Conservation (phyloP, 2,113 vertebrate species). For the Barnardius zonarius region DNA sequence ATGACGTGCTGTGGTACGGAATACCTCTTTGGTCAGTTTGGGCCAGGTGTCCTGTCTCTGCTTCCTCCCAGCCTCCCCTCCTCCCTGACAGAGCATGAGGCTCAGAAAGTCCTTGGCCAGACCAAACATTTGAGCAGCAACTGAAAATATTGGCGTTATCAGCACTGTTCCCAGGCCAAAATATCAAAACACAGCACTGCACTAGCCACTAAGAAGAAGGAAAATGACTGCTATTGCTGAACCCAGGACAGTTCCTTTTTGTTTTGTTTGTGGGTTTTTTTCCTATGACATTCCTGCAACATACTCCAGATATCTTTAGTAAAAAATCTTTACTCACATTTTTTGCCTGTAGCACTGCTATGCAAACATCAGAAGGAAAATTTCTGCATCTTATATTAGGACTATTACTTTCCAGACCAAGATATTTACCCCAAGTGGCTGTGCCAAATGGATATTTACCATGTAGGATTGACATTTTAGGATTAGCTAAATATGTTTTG, state of each 20-base stretch:
- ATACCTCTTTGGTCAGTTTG: too few species aligned
- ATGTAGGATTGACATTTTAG: neutral
- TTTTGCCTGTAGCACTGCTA: neutral
- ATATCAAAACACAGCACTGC: too few species aligned
- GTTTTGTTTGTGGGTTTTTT: neutral
- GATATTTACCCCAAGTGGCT: neutral
- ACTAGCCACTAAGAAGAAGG: too few species aligned
- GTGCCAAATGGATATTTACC: neutral
- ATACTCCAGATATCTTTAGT: fast-evolving
- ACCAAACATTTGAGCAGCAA: too few species aligned
- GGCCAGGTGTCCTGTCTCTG: too few species aligned
- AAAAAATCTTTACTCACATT: neutral
- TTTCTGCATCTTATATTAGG: neutral
- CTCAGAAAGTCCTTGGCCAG: too few species aligned
- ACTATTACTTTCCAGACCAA: neutral
- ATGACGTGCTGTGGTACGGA: too few species aligned
- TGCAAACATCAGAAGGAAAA: neutral
- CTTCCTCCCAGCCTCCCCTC: too few species aligned
- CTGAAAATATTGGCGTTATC: too few species aligned
- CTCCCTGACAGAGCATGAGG: too few species aligned
- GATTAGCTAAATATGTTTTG: neutral
- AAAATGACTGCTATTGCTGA: too few species aligned
- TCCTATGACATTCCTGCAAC: fast-evolving
- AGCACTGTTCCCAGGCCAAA: too few species aligned
- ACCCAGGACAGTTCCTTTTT: neutral